A percentile compares a stretch with the other conserved stretches of the same genome.
Evolutionary conservation across 2,888 invertebrate species (phyloP).

Genomic region (Tetragonisca angustula): DNA sequence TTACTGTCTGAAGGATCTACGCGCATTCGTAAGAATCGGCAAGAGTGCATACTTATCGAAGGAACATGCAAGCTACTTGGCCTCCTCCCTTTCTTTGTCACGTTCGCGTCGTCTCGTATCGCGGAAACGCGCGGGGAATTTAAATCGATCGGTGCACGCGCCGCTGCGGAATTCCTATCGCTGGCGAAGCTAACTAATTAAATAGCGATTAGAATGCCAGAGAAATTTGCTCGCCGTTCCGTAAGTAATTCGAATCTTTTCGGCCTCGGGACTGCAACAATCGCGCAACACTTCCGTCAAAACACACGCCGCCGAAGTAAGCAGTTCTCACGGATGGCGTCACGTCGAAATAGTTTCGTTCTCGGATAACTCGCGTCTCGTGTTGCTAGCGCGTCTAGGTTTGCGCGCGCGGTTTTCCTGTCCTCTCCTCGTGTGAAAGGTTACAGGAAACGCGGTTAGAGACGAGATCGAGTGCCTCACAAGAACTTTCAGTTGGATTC

Average conservation of each 20-base stretch:
- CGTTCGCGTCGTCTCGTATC: background rate
- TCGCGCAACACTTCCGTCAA: background rate
- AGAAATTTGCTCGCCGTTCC: constrained; percentile 11
- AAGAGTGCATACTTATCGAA: background rate
- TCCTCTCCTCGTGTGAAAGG: too few relatives aligned
- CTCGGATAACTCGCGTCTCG: background rate
- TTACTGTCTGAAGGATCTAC: too few relatives aligned
- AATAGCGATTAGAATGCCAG: constrained; percentile 29
- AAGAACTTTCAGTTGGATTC: too few relatives aligned
- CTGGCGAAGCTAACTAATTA: constrained; percentile 37
- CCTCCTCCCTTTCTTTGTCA: background rate
- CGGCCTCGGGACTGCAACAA: background rate
- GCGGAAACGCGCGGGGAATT: constrained; percentile 17
- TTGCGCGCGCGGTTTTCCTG: background rate
- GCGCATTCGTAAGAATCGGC: too few relatives aligned
- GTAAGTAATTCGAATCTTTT: constrained; percentile 1
- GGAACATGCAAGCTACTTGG: background rate
- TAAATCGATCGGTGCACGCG: constrained; percentile 16
- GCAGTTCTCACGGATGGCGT: background rate
- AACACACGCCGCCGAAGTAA: background rate
- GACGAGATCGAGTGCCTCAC: too few relatives aligned
- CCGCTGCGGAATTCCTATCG: constrained; percentile 28
- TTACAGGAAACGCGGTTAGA: too few relatives aligned
- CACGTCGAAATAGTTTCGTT: background rate
- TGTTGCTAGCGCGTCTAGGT: background rate